Evolutionary conservation across 2,888 invertebrate species (phyloP), one percentile per base, ranked within the genome.

Genomic region (Abrostola triplasia): DNA sequence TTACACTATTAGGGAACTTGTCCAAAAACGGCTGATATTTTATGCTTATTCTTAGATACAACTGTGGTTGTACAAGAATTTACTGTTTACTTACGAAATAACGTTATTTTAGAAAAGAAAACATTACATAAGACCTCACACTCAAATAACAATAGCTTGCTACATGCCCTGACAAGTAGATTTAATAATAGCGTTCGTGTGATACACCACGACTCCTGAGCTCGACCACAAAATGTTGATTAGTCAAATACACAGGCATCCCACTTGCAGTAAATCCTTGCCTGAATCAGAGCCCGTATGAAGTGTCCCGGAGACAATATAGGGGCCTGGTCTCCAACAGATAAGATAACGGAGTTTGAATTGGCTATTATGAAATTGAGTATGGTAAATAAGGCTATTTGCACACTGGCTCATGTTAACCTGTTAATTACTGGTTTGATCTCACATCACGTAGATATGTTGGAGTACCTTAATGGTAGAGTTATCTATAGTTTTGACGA

Each of bases 291-390:
- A 60, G 61, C 70, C 70, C 81, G 67, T 71, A 76, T 77, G 64
- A 63, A 73, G 51, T 67, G 61, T 58, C 57, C 53, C 44, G 51
- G 13, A 54, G 50, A 50, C 81, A 67, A 68, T 66, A 75, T 73
- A 60, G 76, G 61, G 64, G 73, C 60, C 73, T 76, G 76, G 53
- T 69, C 65, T 70, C 61, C 59, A 64, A 66, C 63, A 64, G 77
- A 81, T 76, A 81, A 74, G 81, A 80, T 81, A 75, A 73, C 59
- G 62, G 55, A 63, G 57, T 71, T 67, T 73, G 67, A 73, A 80
- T 80, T 65, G 72, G 57, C 77, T 59, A 68, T 77, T 71, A 79
- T 81, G 61, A 70, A 71, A 70, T 70, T 52, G 52, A 49, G 55
- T 8, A 70, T 73, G 60, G 61, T 64, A 62, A 67, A 66, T 72